phyloP scores from a whole-genome alignment of 2,113 vertebrate genomes.

The Patagioenas fasciata region DNA sequence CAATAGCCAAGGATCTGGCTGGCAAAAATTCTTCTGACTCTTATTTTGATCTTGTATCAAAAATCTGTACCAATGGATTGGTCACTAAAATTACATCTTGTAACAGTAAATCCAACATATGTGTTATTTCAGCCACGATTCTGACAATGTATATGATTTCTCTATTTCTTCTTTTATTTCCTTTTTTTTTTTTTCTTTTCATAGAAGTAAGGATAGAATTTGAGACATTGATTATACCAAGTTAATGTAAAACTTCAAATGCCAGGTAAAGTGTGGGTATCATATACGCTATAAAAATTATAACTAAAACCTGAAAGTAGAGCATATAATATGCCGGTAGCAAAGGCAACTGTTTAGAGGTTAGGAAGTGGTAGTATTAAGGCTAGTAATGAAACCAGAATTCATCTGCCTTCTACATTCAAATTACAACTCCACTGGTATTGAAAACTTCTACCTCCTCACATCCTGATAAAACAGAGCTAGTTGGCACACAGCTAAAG shows the following conservation, averaged over 20 bases:
- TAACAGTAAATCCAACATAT: not conserved
- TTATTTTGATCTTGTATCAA: not conserved
- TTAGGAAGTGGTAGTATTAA: not conserved
- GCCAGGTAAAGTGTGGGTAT: not conserved
- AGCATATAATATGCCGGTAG: not conserved
- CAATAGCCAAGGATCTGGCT: not conserved
- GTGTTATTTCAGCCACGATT: not conserved
- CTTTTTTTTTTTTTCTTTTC: not conserved
- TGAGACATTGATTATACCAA: not conserved
- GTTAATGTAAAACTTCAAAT: not conserved
- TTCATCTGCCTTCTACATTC: not conserved
- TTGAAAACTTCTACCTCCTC: not conserved
- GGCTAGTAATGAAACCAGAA: not conserved
- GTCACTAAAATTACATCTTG: not conserved
- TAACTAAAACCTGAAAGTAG: not conserved
- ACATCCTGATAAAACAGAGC: not conserved
- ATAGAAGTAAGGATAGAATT: not conserved
- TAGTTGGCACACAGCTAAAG: rapidly evolving
- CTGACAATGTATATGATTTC: not conserved
- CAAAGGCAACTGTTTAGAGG: not conserved
- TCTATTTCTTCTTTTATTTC: not conserved
- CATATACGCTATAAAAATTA: not conserved
- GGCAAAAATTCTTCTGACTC: not conserved
- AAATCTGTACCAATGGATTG: not conserved
- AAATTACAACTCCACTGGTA: not conserved